Base-by-base conservation (phyloP, 1,140 invertebrate species). In the Drosophila arizonae region DNA sequence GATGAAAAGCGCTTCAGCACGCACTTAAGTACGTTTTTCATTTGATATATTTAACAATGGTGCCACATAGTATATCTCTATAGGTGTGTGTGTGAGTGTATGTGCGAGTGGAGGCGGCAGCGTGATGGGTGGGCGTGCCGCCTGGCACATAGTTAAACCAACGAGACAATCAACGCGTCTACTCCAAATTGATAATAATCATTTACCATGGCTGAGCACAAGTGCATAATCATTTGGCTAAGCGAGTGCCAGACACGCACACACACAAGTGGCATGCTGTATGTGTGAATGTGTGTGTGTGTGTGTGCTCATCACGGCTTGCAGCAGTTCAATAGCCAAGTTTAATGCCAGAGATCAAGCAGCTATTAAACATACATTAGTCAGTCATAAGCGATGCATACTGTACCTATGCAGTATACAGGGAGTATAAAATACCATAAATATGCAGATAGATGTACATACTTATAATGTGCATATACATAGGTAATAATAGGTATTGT, bases 21-120 rank as follows among this genome's bases (percentile, higher is more conserved):
- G 61, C 70, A 77, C 74, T 77, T 51, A 77, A 79, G 77, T 79
- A 79, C 73, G 74, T 69, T 72, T 77, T 77, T 73, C 77, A 79
- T 73, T 77, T 65, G 56, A 77, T 79, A 61, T 68, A 68, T 73
- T 76, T 72, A 77, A 76, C 72, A 76, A 72, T 75, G 72, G 50
- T 55, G 54, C 58, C 54, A 46, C 15, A 46, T 46, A n/a, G n/a
- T n/a, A 17, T 21, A 8, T 13, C 17, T 17, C 17, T 17, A 17
- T 17, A 17, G 17, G 41, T n/a, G 39, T 10, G 39, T 41, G 10
- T 41, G 39, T 41, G 39, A 6, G 39, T 41, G 39, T 41, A 6
- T 41, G 2, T 41, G 26, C 17, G 17, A 17, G 17, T 17, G 17
- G 17, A 17, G 26, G 26, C 26, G 26, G 26, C 26, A 28, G 26